Conservation (phyloP, 2,888 invertebrate species). For the Tachystola acroxantha region DNA sequence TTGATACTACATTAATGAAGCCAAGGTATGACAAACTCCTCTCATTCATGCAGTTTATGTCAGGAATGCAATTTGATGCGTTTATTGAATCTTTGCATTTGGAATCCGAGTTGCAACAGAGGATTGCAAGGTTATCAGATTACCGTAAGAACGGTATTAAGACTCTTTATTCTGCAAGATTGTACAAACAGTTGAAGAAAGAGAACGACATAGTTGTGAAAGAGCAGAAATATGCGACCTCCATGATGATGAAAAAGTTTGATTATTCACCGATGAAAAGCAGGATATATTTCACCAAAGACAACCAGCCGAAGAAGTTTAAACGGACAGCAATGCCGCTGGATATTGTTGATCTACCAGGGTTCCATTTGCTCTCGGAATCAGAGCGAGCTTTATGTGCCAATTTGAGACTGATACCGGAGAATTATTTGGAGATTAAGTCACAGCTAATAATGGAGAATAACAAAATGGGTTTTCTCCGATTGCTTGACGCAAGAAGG, state of each 20-base stretch:
- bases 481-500: conserved; percentile 88
- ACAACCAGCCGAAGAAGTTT: conserved; percentile 28
- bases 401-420: conserved; percentile 84
- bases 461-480: conserved; percentile 84
- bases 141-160: conserved; percentile 85
- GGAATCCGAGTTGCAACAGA: conserved; percentile 82
- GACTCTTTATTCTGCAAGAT: conserved; percentile 78
- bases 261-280: conserved; percentile 51
- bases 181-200: conserved; percentile 82
- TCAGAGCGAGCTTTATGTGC: conserved; percentile 89
- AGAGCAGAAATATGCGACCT: conserved; percentile 55
- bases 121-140: conserved; percentile 79
- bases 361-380: conserved; percentile 84
- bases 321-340: conserved; percentile 60
- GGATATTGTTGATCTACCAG: conserved; percentile 86
- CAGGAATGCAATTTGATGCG: conserved; percentile 85
- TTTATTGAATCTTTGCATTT: conserved; percentile 87
- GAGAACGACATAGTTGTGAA: conserved; percentile 77
- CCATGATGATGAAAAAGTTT: conserved; percentile 52
- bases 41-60: conserved; percentile 86
- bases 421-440: conserved; percentile 88
- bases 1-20: conserved; percentile 79
- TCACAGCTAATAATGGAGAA: conserved; percentile 86
- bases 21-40: conserved; percentile 80
- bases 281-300: conserved; percentile 29